A percentile compares a stretch with the other conserved stretches of the same genome.
phyloP scores from a whole-genome alignment of 2,797 vertebrate genomes.

The Austrolebias charrua region DNA sequence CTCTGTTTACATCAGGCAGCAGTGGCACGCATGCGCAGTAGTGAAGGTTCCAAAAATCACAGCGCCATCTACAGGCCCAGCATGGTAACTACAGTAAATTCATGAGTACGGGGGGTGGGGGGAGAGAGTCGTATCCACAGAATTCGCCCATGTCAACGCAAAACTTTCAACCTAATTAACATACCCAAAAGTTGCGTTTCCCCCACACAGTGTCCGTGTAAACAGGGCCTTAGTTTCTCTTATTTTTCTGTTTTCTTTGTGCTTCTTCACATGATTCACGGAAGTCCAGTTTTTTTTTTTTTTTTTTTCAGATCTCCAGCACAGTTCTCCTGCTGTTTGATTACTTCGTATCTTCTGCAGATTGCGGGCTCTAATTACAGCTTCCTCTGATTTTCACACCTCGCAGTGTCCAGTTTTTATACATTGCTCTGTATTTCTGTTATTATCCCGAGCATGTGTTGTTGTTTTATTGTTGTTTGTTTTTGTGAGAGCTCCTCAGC shows the following conservation, averaged over 20 bases:
- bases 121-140: too few species aligned
- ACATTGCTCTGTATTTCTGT: background rate
- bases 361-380: slow-evolving; percentile 24
- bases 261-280: slow-evolving; percentile 21
- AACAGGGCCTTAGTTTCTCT: too few species aligned
- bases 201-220: too few species aligned
- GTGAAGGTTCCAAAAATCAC: too few species aligned
- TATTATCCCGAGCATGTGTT: background rate
- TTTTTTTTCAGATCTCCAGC: slow-evolving; percentile 7
- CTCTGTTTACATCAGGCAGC: too few species aligned
- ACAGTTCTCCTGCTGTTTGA: slow-evolving; percentile 28
- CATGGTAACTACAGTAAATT: too few species aligned
- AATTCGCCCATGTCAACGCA: too few species aligned
- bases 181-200: too few species aligned
- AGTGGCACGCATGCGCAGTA: too few species aligned
- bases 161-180: too few species aligned
- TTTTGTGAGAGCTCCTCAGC: slow-evolving; percentile 7
- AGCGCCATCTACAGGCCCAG: too few species aligned
- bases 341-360: slow-evolving; percentile 17
- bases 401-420: background rate
- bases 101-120: too few species aligned
- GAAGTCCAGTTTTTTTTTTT: slow-evolving; percentile 36
- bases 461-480: slow-evolving; percentile 3
- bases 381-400: slow-evolving; percentile 18
- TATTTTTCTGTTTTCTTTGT: background rate